These are phyloP conservation scores for Gallinago solitaria DNA, from an alignment of 2,797 vertebrate species.

Conservation along the genomic window DNA sequence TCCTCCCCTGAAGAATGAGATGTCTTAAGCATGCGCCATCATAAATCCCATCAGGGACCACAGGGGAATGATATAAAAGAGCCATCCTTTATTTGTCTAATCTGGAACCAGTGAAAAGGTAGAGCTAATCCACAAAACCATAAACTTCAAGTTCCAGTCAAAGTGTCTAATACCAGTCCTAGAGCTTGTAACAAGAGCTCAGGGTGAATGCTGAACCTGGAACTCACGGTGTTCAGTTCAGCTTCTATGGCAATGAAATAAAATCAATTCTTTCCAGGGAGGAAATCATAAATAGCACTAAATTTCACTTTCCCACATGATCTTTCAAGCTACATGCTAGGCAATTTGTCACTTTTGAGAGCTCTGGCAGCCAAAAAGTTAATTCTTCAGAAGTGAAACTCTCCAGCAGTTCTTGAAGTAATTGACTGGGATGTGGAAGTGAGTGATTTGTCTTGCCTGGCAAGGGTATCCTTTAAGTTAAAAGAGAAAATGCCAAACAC, in stretches of 20 bases:
- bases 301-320: conserved; percentile 43
- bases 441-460: conserved; percentile 42
- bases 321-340: conserved; percentile 32
- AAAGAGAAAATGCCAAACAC: conserved; percentile 6
- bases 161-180: background rate
- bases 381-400: conserved; percentile 49
- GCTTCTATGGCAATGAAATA: background rate
- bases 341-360: conserved; percentile 63
- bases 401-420: conserved; percentile 9
- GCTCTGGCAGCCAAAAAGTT: conserved; percentile 50
- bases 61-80: background rate
- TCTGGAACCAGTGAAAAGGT: background rate
- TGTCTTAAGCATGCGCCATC: background rate
- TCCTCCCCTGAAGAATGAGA: background rate
- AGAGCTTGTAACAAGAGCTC: background rate
- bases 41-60: background rate
- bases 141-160: background rate
- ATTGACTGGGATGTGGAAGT: conserved; percentile 35
- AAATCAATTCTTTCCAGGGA: conserved; percentile 48
- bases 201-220: background rate
- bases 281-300: conserved; percentile 43
- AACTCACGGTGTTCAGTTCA: background rate
- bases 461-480: conserved; percentile 1
- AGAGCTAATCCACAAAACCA: background rate
- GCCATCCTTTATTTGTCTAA: background rate